These are phyloP conservation scores for Branchipolynoe longqiensis DNA, from an alignment of 2,888 invertebrate genomes.

Conservation along the genomic window DNA sequence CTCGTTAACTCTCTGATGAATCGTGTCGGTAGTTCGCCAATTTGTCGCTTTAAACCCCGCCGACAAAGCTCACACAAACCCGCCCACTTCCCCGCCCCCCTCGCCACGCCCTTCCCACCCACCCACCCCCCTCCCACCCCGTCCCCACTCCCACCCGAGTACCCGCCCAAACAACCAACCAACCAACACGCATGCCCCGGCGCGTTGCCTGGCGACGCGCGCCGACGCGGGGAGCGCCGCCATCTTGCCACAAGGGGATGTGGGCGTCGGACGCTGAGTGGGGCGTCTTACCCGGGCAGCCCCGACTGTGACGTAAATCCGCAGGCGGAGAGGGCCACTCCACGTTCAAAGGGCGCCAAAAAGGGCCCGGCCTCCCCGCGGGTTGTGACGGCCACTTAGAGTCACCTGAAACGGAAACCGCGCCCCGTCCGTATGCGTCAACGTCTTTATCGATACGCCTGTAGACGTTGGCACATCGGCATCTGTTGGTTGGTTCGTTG, in stretches of 20 bases:
- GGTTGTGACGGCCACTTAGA: background rate
- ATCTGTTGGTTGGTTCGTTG: no score
- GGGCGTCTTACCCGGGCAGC: no score
- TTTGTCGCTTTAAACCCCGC: constrained; percentile 42
- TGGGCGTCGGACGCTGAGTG: constrained; percentile 10
- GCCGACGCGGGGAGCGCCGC: background rate
- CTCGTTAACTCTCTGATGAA: constrained; percentile 39
- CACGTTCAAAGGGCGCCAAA: background rate
- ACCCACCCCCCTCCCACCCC: background rate
- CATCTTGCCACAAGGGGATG: background rate
- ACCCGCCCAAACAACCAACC: no score
- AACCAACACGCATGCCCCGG: constrained; percentile 15
- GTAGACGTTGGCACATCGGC: no score
- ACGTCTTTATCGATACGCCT: constrained; percentile 25
- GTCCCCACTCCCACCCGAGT: background rate
- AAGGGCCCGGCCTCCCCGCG: background rate
- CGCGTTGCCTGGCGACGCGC: constrained; percentile 39
- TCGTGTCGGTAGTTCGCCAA: constrained; percentile 44
- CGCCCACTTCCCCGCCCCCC: background rate
- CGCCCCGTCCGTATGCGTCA: background rate
- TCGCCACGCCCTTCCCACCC: background rate
- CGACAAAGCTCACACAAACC: constrained; percentile 15
- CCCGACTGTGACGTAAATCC: constrained; percentile 9
- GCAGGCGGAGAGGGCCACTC: background rate
- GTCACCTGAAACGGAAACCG: background rate